A percentile compares a stretch with the other conserved stretches of the same genome.
These are phyloP conservation scores for Linyphia triangularis DNA, from an alignment of 2,888 invertebrate species.

Conservation along the genomic window DNA sequence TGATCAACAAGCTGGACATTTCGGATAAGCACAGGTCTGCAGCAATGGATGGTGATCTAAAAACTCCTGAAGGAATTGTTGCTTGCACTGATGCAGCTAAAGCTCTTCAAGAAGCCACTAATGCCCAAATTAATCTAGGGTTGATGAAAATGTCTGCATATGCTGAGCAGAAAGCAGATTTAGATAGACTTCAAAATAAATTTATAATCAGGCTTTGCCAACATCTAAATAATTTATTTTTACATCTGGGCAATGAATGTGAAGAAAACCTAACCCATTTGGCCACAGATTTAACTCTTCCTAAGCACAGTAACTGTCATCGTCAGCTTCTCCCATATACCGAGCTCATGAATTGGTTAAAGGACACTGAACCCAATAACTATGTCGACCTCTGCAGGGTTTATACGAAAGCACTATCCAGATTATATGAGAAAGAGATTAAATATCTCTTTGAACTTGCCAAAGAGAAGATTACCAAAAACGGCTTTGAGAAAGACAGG, in stretches of 20 bases:
- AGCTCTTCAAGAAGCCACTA: slow-evolving; percentile 87
- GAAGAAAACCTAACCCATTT: slow-evolving; percentile 83
- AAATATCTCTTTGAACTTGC: slow-evolving; percentile 89
- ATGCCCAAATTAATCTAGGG: slow-evolving; percentile 81
- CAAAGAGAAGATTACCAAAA: slow-evolving; percentile 82
- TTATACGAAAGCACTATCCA: slow-evolving; percentile 90
- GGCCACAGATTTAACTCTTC: slow-evolving; percentile 83
- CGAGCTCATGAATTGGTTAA: slow-evolving; percentile 94
- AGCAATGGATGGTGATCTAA: slow-evolving; percentile 87
- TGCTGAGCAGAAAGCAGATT: slow-evolving; percentile 88
- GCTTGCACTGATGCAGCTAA: slow-evolving; percentile 85
- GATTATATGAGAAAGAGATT: slow-evolving; percentile 92
- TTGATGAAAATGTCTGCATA: slow-evolving; percentile 85
- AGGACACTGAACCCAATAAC: slow-evolving; percentile 85
- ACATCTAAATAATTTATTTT: slow-evolving; percentile 95
- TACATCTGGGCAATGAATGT: slow-evolving; percentile 90
- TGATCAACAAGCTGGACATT: slow-evolving; percentile 87
- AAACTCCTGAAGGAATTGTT: slow-evolving; percentile 81
- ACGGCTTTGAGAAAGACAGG: slow-evolving; percentile 79
- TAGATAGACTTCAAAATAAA: slow-evolving; percentile 88
- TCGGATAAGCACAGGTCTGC: slow-evolving; percentile 85
- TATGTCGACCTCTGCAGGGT: slow-evolving; percentile 89
- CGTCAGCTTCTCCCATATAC: slow-evolving; percentile 91
- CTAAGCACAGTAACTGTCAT: slow-evolving; percentile 89
- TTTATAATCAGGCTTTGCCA: slow-evolving; percentile 91